phyloP scores from a whole-genome alignment of 2,113 vertebrate genomes.

The Pandion haliaetus region DNA sequence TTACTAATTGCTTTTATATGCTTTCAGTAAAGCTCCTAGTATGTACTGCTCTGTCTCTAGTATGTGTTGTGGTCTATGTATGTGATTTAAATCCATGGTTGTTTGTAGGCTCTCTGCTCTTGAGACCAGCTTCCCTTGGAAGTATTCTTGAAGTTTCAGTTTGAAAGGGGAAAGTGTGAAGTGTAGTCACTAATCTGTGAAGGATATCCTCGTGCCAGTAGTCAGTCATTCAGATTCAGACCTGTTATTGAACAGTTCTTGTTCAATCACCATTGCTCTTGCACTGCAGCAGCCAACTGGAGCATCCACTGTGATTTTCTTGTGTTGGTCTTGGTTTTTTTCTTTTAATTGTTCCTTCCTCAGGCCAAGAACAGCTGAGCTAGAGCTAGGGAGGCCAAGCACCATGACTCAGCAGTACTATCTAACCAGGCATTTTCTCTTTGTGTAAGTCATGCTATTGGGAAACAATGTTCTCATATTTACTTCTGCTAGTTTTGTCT shows the following conservation, averaged over 20 bases:
- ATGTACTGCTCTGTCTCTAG: neutral
- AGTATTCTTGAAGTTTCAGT: neutral
- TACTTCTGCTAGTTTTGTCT: neutral
- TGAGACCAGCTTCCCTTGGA: neutral
- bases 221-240: neutral
- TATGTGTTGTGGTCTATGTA: neutral
- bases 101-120: neutral
- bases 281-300: neutral
- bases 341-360: neutral
- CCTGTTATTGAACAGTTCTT: neutral
- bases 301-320: neutral
- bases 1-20: neutral
- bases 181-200: neutral
- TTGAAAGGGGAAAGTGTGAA: neutral
- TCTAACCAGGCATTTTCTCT: neutral
- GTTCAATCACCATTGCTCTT: neutral
- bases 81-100: neutral
- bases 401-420: accelerated
- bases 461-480: neutral
- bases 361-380: neutral
- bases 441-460: neutral
- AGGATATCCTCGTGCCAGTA: neutral
- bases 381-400: neutral
- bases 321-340: neutral
- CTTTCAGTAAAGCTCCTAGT: neutral